Conservation (phyloP, 2,113 vertebrate genomes). For the Sphaerodactylus townsendi region DNA sequence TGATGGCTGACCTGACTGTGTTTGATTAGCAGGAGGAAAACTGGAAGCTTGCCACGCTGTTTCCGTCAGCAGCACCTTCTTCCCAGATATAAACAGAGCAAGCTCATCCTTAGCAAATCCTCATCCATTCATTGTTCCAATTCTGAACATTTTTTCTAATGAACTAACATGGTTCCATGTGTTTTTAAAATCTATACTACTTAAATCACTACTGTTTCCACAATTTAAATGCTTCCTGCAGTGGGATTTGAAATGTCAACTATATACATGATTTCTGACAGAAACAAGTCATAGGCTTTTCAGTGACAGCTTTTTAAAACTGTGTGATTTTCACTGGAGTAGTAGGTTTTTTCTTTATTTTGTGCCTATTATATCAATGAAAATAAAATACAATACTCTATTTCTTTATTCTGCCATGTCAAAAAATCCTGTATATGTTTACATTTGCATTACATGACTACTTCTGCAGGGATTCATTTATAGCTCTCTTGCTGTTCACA, state of each 20-base stretch:
- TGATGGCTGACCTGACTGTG: no score
- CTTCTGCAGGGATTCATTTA: neutral
- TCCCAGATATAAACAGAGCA: no score
- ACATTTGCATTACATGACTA: neutral
- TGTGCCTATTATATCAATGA: neutral
- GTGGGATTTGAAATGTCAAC: neutral
- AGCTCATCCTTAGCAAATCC: no score
- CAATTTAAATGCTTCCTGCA: constrained; percentile 27
- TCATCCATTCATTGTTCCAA: no score
- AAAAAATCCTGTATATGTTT: neutral
- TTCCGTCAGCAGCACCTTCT: no score
- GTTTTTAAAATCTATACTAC: neutral
- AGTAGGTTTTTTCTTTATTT: neutral
- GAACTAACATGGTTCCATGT: no score
- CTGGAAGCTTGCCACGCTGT: no score
- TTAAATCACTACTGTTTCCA: neutral
- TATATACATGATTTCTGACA: constrained; percentile 11
- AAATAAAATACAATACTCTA: rapidly evolving
- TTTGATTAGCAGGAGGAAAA: no score
- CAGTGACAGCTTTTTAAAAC: no score
- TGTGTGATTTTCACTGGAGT: neutral
- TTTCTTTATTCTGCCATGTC: neutral
- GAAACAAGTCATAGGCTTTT: neutral
- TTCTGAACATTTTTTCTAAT: no score
- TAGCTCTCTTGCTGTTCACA: neutral